Evolutionary conservation across 1,140 invertebrate genomes (phyloP).

Genomic region (Sycophila sp.): DNA sequence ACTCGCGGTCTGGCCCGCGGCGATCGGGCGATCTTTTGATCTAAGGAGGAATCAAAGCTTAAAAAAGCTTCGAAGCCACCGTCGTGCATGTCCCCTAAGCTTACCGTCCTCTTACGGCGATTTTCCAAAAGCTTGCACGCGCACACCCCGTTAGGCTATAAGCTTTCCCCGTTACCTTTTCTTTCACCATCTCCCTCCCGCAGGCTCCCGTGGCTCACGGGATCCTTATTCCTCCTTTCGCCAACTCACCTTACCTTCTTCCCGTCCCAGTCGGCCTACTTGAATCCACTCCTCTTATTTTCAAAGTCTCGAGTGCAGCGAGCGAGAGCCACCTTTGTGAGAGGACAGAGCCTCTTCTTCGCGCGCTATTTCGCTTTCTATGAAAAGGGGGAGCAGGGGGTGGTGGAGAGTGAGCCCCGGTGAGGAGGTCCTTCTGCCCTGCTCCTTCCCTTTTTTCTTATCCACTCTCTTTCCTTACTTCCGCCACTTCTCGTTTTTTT

Average conservation of each 20-base stretch:
- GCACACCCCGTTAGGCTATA: background rate
- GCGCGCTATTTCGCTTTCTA: constrained; percentile 48
- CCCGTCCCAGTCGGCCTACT: no score
- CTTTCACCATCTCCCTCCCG: background rate
- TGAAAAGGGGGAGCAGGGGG: constrained; percentile 33
- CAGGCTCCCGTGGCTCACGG: background rate
- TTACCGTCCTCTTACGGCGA: background rate
- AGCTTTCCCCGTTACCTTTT: constrained; percentile 22
- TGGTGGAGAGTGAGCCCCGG: background rate
- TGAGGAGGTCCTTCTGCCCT: constrained; percentile 18
- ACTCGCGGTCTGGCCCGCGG: background rate
- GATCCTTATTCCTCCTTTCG: background rate
- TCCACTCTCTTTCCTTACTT: constrained; percentile 39
- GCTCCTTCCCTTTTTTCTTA: constrained; percentile 22
- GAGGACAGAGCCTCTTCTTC: constrained; percentile 45
- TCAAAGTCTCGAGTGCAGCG: constrained; percentile 33
- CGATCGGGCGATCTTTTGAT: constrained; percentile 4
- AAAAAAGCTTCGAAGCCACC: background rate
- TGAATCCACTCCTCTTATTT: constrained; percentile 39
- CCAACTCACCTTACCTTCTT: background rate
- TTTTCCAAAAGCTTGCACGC: constrained; percentile 24
- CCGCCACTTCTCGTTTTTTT: background rate
- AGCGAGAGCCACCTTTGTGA: constrained; percentile 39
- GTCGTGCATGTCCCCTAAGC: background rate
- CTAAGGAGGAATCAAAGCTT: constrained; percentile 8